phyloP scores from a whole-genome alignment of 53 echinoderm and acorn worm genomes.

The Holothuria leucospilota region DNA sequence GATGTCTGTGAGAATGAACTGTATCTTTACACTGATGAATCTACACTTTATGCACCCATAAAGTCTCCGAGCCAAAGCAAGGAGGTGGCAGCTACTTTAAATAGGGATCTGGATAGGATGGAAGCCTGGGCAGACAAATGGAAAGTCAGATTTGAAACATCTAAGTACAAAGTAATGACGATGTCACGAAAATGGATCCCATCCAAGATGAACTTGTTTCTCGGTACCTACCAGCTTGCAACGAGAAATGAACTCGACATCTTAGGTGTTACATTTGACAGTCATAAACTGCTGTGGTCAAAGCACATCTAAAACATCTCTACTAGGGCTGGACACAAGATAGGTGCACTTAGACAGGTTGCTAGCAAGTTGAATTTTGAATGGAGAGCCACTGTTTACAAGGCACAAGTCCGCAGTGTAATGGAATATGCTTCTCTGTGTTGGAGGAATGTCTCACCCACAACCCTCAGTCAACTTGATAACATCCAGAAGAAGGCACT shows the following conservation, averaged over 20 bases:
- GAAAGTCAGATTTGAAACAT: slow-evolving; percentile 50
- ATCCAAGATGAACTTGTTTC: too few species aligned
- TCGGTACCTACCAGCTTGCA: neutral
- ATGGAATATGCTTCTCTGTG: slow-evolving; percentile 65
- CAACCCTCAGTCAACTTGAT: slow-evolving; percentile 48
- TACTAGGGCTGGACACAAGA: slow-evolving; percentile 58
- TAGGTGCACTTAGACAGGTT: slow-evolving; percentile 62
- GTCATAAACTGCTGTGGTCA: slow-evolving; percentile 41
- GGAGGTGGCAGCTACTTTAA: slow-evolving; percentile 31
- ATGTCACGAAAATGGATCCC: neutral
- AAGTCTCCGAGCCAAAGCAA: too few species aligned
- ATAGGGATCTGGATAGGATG: slow-evolving; percentile 46
- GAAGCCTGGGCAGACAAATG: slow-evolving; percentile 41
- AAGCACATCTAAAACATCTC: slow-evolving; percentile 53
- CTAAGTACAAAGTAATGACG: slow-evolving; percentile 37
- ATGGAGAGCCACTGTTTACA: slow-evolving; percentile 66
- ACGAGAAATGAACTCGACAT: slow-evolving; percentile 27
- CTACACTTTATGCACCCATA: slow-evolving; percentile 24
- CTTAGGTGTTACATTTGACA: slow-evolving; percentile 65
- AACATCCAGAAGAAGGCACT: slow-evolving; percentile 60
- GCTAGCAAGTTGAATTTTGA: slow-evolving; percentile 28
- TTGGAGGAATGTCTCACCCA: slow-evolving; percentile 59
- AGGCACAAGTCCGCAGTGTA: slow-evolving; percentile 55
- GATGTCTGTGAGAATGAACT: slow-evolving; percentile 58
- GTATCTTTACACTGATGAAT: slow-evolving; percentile 65